Conservation (phyloP, 1,140 invertebrate species). For the Aphelenchoides besseyi region DNA sequence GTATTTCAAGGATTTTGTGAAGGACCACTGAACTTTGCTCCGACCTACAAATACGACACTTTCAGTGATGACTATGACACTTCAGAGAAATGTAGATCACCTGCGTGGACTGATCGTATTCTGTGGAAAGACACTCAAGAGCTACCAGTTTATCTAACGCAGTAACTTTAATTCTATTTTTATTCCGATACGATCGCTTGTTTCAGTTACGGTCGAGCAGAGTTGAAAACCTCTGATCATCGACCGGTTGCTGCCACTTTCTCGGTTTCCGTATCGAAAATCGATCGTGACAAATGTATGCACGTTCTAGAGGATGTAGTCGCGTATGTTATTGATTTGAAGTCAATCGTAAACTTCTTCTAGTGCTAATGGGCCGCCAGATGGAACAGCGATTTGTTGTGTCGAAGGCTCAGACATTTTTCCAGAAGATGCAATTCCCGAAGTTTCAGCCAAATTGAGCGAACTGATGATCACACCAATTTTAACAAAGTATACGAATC, state of each 20-base stretch:
- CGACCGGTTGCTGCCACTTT: constrained; percentile 62
- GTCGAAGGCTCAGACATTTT: constrained; percentile 32
- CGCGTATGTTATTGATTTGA: constrained; percentile 22
- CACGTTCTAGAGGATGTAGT: constrained; percentile 25
- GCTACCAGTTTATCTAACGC: constrained; percentile 65
- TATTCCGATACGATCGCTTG: too few species aligned
- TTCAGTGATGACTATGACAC: constrained; percentile 99
- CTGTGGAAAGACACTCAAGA: constrained; percentile 78
- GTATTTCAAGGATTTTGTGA: constrained; percentile 92
- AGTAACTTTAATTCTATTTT: constrained; percentile 49
- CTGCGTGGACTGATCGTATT: constrained; percentile 95
- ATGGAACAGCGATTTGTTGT: constrained; percentile 50
- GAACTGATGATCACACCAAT: constrained; percentile 22
- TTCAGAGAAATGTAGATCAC: constrained; percentile 83
- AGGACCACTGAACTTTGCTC: constrained; percentile 84
- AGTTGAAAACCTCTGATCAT: constrained; percentile 96
- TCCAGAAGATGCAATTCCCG: not conserved
- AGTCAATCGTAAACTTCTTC: constrained; percentile 17
- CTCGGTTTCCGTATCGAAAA: constrained; percentile 35
- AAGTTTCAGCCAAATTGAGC: constrained; percentile 13
- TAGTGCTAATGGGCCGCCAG: constrained; percentile 57
- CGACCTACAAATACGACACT: constrained; percentile 98
- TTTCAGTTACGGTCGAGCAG: constrained; percentile 72
- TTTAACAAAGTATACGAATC: constrained; percentile 12
- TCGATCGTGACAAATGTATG: constrained; percentile 44